Percentiles rank a stretch among this genome's conserved stretches.
Conservation (phyloP, 1,140 invertebrate genomes). For the Drosophila prosaltans region DNA sequence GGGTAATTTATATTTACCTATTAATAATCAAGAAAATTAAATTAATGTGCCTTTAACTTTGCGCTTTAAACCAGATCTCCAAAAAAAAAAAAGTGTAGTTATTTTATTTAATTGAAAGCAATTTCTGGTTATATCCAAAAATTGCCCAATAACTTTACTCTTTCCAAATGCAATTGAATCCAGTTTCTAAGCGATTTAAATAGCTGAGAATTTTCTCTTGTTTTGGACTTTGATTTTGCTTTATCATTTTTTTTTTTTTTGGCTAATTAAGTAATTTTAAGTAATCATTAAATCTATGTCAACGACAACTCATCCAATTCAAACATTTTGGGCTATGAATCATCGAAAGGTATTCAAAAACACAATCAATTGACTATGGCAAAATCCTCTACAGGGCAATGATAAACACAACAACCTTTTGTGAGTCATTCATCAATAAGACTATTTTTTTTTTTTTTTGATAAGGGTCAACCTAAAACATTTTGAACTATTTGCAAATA, state of each 20-base stretch:
- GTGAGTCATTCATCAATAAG: background rate
- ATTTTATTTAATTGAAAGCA: background rate
- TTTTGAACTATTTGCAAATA: too few relatives aligned
- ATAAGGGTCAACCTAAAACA: slow-evolving; percentile 21
- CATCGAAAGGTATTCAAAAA: slow-evolving; percentile 1
- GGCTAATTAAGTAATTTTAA: slow-evolving; percentile 48
- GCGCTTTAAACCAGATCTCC: background rate
- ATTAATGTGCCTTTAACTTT: background rate
- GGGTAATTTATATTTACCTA: too few relatives aligned
- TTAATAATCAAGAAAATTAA: too few relatives aligned
- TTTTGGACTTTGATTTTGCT: background rate
- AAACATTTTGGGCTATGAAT: slow-evolving; percentile 17
- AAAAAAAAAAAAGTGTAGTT: background rate
- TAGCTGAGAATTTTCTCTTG: background rate
- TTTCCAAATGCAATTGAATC: too few relatives aligned
- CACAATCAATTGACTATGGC: too few relatives aligned
- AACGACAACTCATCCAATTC: slow-evolving; percentile 35
- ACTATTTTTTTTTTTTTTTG: background rate
- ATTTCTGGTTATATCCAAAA: background rate
- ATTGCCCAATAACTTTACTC: too few relatives aligned
- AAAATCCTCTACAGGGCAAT: background rate
- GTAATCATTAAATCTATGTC: slow-evolving; percentile 31
- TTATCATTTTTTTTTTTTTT: background rate
- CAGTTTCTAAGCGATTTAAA: too few relatives aligned
- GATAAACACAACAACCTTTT: background rate